Evolutionary conservation across 2,888 invertebrate genomes (phyloP).

Genomic region (Cinara cedri): DNA sequence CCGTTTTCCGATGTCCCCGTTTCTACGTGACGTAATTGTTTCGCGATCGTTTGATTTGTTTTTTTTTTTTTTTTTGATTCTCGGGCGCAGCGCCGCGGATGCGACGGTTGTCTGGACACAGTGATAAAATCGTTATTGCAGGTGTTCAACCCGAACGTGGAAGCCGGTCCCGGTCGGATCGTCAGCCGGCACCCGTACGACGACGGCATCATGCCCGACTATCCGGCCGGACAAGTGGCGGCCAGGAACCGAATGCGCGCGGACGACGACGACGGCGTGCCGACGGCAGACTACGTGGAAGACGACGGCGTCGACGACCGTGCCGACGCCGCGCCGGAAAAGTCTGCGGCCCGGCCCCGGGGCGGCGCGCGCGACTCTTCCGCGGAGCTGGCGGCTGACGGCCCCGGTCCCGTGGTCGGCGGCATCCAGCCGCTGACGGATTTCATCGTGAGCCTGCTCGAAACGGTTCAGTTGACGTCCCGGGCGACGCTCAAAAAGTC

Average conservation of each 20-base stretch:
- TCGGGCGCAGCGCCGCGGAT: slow-evolving; percentile 19
- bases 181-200: slow-evolving; percentile 17
- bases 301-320: too few species aligned
- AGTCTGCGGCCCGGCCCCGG: too few species aligned
- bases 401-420: background rate
- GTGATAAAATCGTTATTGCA: slow-evolving; percentile 29
- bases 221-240: too few species aligned
- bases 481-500: slow-evolving; percentile 24
- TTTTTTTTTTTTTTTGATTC: too few species aligned
- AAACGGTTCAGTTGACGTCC: slow-evolving; percentile 24
- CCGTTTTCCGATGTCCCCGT: too few species aligned
- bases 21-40: too few species aligned
- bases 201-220: slow-evolving; percentile 31
- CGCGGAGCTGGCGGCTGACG: too few species aligned
- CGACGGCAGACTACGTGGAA: slow-evolving; percentile 20
- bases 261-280: background rate
- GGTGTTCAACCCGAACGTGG: slow-evolving; percentile 43
- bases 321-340: too few species aligned
- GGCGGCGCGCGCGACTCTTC: too few species aligned
- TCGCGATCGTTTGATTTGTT: too few species aligned
- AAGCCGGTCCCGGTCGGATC: slow-evolving; percentile 11
- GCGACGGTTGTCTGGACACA: slow-evolving; percentile 41
- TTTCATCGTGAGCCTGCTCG: slow-evolving; percentile 28
- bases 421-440: slow-evolving; percentile 14
- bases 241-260: background rate